Percentiles rank a stretch among this genome's conserved stretches.
Evolutionary conservation across 2,888 invertebrate species (phyloP).

Genomic region (Drosophila prolongata): DNA sequence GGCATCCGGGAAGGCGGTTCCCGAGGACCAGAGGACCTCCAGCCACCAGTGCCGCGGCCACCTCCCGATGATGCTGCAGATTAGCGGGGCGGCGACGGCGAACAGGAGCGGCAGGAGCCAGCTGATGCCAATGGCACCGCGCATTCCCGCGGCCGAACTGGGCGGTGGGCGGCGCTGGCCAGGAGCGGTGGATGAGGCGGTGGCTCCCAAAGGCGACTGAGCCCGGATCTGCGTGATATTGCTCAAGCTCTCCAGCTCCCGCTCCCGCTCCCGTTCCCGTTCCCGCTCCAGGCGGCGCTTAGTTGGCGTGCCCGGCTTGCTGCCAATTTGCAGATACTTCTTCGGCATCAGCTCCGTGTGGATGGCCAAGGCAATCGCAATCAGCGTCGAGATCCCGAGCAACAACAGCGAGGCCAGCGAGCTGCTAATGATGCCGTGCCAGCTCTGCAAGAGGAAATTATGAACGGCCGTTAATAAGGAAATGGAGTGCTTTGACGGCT

Average conservation of each 20-base stretch:
- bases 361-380: constrained; percentile 83
- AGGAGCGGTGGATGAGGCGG: not conserved
- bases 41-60: constrained; percentile 88
- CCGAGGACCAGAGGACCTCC: constrained; percentile 81
- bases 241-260: constrained; percentile 63
- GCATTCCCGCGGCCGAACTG: constrained; percentile 70
- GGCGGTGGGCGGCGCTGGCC: constrained; percentile 6
- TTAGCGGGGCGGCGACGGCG: constrained; percentile 83
- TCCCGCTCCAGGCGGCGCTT: constrained; percentile 36
- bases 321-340: constrained; percentile 76
- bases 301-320: constrained; percentile 58
- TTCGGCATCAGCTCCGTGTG: constrained; percentile 84
- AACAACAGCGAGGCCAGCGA: constrained; percentile 87
- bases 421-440: constrained; percentile 87
- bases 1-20: constrained; percentile 56
- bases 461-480: constrained; percentile 67
- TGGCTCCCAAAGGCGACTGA: constrained; percentile 51
- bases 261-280: constrained; percentile 48
- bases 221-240: constrained; percentile 75
- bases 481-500: constrained; percentile 47
- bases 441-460: constrained; percentile 85
- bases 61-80: constrained; percentile 84
- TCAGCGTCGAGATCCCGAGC: constrained; percentile 87
- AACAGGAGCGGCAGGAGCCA: constrained; percentile 84
- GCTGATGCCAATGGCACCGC: constrained; percentile 84